Conservation (phyloP, 64 coral and sea anemone species). For the Porites lutea region DNA sequence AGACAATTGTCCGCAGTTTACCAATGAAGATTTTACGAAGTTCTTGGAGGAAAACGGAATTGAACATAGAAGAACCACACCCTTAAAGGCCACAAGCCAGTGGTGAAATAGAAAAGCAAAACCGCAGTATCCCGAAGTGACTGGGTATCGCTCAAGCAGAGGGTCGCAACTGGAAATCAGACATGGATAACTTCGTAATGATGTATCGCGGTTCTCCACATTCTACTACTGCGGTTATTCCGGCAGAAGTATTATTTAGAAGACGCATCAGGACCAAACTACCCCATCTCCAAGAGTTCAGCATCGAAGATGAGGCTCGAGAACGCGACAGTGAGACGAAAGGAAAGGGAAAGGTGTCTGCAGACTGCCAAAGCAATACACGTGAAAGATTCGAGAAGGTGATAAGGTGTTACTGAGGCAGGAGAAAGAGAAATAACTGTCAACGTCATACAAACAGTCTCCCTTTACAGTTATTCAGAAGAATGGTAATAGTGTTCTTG, state of each 20-base stretch:
- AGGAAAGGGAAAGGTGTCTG: constrained; percentile 24
- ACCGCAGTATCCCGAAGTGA: background rate
- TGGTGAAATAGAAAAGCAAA: constrained; percentile 22
- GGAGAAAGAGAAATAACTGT: constrained; percentile 26
- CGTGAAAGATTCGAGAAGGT: background rate
- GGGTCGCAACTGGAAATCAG: too few species aligned
- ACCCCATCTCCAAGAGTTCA: background rate
- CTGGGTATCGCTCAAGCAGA: too few species aligned
- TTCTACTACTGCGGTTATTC: too few species aligned
- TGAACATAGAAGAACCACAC: constrained; percentile 45
- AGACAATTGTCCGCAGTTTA: constrained; percentile 59
- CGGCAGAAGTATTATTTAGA: too few species aligned
- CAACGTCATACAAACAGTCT: background rate
- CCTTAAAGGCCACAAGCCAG: constrained; percentile 43
- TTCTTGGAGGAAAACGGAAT: constrained; percentile 44
- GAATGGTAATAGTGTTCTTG: constrained; percentile 16
- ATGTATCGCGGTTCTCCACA: too few species aligned
- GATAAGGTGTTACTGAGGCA: constrained; percentile 35
- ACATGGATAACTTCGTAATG: too few species aligned
- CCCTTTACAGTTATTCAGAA: constrained; percentile 40
- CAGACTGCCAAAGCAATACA: constrained; percentile 7
- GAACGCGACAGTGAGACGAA: constrained; percentile 17
- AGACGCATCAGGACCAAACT: constrained; percentile 12
- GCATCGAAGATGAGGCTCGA: background rate
- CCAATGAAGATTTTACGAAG: constrained; percentile 23